Percentiles rank a stretch among this genome's conserved stretches.
Evolutionary conservation across 1,140 invertebrate species (phyloP).

Genomic region (Charaxes varanes): DNA sequence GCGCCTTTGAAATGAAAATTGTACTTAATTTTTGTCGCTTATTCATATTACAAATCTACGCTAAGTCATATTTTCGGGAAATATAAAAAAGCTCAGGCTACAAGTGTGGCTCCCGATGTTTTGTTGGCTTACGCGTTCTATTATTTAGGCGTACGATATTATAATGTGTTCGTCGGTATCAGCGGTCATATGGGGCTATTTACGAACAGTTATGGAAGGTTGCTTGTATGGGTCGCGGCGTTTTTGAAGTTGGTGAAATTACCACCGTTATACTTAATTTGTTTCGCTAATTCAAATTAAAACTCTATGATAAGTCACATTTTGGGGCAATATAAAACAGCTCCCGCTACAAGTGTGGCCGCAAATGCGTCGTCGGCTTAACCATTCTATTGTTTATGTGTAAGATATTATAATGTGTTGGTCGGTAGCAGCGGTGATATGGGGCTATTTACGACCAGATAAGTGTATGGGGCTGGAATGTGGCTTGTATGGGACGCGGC

Average conservation of each 20-base stretch:
- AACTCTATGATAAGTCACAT: too few species aligned
- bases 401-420: slow-evolving; percentile 68
- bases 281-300: too few species aligned
- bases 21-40: too few species aligned
- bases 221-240: slow-evolving; percentile 24
- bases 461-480: slow-evolving; percentile 38
- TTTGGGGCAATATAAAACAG: too few species aligned
- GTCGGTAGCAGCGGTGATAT: slow-evolving; percentile 58
- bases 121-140: slow-evolving; percentile 54
- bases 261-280: too few species aligned
- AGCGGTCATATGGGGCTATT: slow-evolving; percentile 49
- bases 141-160: slow-evolving; percentile 64
- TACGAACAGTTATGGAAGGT: slow-evolving; percentile 51
- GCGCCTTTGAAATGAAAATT: too few species aligned
- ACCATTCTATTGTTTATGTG: slow-evolving; percentile 66
- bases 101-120: slow-evolving; percentile 20
- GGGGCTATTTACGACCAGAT: slow-evolving; percentile 52
- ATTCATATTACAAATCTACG: too few species aligned
- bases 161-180: slow-evolving; percentile 68
- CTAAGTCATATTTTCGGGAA: too few species aligned
- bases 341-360: slow-evolving; percentile 28
- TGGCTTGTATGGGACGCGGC: slow-evolving; percentile 22
- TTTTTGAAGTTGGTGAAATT: too few species aligned
- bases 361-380: slow-evolving; percentile 29
- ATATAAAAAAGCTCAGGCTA: slow-evolving; percentile 27